These are phyloP conservation scores for Coreius guichenoti DNA, from an alignment of 2,797 vertebrate genomes.

Conservation along the genomic window DNA sequence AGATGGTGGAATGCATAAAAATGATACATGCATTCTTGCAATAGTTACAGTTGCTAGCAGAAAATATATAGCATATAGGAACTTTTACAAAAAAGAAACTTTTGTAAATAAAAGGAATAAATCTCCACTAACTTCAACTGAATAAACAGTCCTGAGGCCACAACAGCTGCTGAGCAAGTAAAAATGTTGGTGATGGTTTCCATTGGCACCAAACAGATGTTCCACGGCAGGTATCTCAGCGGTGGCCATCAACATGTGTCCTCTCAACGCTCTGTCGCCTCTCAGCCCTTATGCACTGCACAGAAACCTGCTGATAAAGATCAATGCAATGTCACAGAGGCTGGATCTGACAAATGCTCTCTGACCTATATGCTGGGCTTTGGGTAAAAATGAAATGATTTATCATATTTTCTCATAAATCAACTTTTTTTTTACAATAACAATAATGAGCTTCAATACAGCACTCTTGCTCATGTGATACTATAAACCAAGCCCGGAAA, in stretches of 20 bases:
- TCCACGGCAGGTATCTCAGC: constrained; percentile 19
- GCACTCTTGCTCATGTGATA: neutral
- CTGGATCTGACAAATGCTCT: constrained; percentile 13
- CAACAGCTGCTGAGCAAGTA: constrained; percentile 42
- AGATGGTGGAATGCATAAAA: neutral
- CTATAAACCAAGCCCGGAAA: constrained; percentile 1
- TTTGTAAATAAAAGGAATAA: neutral
- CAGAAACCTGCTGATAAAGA: constrained; percentile 49
- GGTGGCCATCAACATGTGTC: constrained; percentile 55
- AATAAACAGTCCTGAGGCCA: constrained; percentile 26
- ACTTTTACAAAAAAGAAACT: neutral
- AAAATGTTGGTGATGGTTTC: constrained; percentile 29
- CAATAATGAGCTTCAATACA: neutral
- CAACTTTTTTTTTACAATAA: neutral
- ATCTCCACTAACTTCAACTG: constrained; percentile 22
- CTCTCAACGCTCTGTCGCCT: constrained; percentile 23
- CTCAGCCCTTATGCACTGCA: constrained; percentile 17
- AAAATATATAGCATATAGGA: neutral
- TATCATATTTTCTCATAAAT: neutral
- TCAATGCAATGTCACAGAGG: constrained; percentile 35
- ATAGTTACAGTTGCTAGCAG: neutral
- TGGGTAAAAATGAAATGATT: constrained; percentile 1
- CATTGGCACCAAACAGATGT: constrained; percentile 52
- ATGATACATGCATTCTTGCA: neutral
- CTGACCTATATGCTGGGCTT: neutral